Conservation (phyloP, 2,113 vertebrate species). For the Tricholaema leucomelas region DNA sequence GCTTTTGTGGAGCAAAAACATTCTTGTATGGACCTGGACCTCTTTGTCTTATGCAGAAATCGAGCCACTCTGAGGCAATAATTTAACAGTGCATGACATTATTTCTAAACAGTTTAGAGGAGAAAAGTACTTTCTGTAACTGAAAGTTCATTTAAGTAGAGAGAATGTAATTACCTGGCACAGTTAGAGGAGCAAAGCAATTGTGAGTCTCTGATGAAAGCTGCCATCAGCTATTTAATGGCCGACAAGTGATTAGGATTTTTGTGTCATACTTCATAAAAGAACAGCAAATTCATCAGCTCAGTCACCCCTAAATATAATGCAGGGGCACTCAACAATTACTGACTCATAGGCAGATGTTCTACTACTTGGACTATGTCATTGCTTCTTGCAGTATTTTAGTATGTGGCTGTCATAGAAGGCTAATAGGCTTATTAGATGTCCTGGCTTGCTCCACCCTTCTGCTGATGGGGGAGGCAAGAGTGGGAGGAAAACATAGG, state of each 20-base stretch:
- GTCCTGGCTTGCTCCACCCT: too few relatives aligned
- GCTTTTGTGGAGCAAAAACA: neutral
- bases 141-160: constrained; percentile 53
- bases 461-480: too few relatives aligned
- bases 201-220: constrained; percentile 33
- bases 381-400: neutral
- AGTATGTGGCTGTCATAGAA: neutral
- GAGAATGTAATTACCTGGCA: constrained; percentile 45
- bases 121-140: constrained; percentile 25
- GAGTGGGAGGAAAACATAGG: too few relatives aligned
- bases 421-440: too few relatives aligned
- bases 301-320: constrained; percentile 28
- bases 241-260: constrained; percentile 30
- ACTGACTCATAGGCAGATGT: constrained; percentile 21
- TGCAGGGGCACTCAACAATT: neutral
- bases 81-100: neutral
- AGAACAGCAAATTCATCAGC: constrained; percentile 43
- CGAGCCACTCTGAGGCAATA: neutral
- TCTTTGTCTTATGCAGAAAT: neutral
- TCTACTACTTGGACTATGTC: neutral
- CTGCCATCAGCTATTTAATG: constrained; percentile 45
- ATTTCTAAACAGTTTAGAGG: constrained; percentile 22
- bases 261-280: constrained; percentile 37
- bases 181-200: neutral
- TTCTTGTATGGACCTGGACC: neutral